A percentile compares a stretch with the other conserved stretches of the same genome.
phyloP scores from a whole-genome alignment of 2,113 vertebrate genomes.

The human region DNA sequence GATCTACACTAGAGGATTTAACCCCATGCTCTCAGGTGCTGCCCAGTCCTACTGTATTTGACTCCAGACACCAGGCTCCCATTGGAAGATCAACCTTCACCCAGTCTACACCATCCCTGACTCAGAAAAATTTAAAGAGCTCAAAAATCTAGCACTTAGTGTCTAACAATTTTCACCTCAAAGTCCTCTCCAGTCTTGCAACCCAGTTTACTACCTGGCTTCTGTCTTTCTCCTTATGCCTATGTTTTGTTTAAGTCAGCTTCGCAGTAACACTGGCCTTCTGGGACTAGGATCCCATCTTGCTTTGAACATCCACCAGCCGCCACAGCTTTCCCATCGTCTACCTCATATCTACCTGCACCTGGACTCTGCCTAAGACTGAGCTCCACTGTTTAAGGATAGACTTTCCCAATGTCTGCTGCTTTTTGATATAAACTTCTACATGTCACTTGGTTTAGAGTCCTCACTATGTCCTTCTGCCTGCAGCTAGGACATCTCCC shows the following conservation, averaged over 20 bases:
- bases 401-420: fast-evolving
- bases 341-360: fast-evolving
- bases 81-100: fast-evolving
- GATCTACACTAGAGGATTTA: fast-evolving
- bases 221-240: not conserved
- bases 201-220: too few relatives aligned
- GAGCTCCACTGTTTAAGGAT: not conserved
- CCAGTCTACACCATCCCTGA: not conserved
- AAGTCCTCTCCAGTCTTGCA: too few relatives aligned
- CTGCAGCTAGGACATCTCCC: fast-evolving
- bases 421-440: too few relatives aligned
- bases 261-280: not conserved
- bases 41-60: fast-evolving
- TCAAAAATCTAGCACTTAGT: too few relatives aligned
- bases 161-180: too few relatives aligned
- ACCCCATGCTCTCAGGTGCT: fast-evolving
- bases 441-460: fast-evolving
- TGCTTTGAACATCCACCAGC: not conserved
- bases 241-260: too few relatives aligned
- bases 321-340: not conserved
- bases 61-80: fast-evolving
- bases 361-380: too few relatives aligned
- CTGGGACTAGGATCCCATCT: not conserved
- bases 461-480: too few relatives aligned
- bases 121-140: not conserved